A percentile compares a stretch with the other conserved stretches of the same genome.
phyloP scores from a whole-genome alignment of 2,113 vertebrate species.

The Aphelocoma coerulescens region DNA sequence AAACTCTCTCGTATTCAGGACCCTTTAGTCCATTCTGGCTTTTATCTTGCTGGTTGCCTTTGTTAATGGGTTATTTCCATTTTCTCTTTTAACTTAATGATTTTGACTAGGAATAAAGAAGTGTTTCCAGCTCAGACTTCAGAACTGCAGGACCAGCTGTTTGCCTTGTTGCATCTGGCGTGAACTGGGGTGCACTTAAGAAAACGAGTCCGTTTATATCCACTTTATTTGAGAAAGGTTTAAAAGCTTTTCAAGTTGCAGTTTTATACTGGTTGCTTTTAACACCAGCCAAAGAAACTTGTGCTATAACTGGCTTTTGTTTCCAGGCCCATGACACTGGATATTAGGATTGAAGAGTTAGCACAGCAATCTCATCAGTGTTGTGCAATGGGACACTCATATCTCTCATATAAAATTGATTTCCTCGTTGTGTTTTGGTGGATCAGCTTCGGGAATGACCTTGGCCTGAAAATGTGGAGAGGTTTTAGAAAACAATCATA shows the following conservation, averaged over 20 bases:
- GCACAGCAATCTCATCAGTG: neutral
- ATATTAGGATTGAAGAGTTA: neutral
- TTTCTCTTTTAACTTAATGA: slow-evolving; percentile 8
- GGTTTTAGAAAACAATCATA: neutral
- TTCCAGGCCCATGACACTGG: neutral
- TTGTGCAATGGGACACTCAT: neutral
- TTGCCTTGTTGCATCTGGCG: neutral
- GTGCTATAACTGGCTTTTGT: neutral
- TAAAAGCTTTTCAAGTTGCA: neutral
- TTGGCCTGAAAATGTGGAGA: neutral
- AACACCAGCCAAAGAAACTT: neutral
- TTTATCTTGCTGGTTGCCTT: slow-evolving; percentile 8
- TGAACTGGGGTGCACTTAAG: neutral
- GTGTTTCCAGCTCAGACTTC: neutral
- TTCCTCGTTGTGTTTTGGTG: neutral
- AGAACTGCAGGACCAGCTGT: neutral
- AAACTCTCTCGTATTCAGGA: neutral
- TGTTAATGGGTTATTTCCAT: neutral
- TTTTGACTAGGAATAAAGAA: neutral
- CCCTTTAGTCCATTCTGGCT: neutral
- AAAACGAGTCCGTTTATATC: neutral
- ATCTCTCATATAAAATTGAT: neutral
- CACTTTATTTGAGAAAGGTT: neutral
- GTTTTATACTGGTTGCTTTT: neutral
- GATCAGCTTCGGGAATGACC: neutral